These are phyloP conservation scores for Pampus argenteus DNA, from an alignment of 2,797 vertebrate species.

Conservation along the genomic window DNA sequence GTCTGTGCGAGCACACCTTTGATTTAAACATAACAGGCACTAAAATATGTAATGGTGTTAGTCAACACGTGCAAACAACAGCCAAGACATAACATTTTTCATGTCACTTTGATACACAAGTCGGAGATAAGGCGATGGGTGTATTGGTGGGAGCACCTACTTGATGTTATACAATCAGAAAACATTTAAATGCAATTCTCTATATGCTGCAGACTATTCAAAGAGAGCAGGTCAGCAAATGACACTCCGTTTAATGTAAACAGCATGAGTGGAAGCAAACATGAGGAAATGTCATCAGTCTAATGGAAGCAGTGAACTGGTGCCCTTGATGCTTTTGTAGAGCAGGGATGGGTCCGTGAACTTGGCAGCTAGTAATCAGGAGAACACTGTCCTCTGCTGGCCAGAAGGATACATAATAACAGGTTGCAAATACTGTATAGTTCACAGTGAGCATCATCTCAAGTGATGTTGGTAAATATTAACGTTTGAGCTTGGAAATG, in stretches of 20 bases:
- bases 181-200: background rate
- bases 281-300: constrained; percentile 52
- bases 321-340: constrained; percentile 21
- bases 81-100: background rate
- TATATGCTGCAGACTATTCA: background rate
- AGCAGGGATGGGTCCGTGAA: constrained; percentile 1
- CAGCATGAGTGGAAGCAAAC: constrained; percentile 24
- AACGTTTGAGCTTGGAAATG: background rate
- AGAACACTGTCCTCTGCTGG: constrained; percentile 60
- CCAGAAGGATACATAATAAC: background rate
- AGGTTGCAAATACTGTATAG: background rate
- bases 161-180: background rate
- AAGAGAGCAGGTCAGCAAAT: constrained; percentile 15
- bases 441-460: background rate
- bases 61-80: background rate
- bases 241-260: constrained; percentile 30
- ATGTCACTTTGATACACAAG: background rate
- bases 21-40: background rate
- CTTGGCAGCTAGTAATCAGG: background rate
- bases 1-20: background rate
- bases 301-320: constrained; percentile 58
- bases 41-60: background rate
- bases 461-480: background rate
- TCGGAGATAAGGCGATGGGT: background rate
- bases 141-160: background rate